Percentiles rank a stretch among this genome's conserved stretches.
phyloP scores from a whole-genome alignment of 2,888 invertebrate species.

The Galeruca laticollis region DNA sequence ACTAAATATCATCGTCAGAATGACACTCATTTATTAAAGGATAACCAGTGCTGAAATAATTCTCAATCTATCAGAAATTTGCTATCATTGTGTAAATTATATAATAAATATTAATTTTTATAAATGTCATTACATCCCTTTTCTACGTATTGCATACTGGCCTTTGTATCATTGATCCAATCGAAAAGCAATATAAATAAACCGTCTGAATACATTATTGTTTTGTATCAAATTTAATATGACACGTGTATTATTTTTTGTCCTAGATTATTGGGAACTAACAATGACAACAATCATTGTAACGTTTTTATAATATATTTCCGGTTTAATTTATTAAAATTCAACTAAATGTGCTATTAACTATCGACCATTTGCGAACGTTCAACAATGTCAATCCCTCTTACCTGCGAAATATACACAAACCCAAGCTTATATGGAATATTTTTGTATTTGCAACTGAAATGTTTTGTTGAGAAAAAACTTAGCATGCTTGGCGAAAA shows the following conservation, averaged over 20 bases:
- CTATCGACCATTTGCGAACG: not conserved
- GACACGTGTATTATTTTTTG: not conserved
- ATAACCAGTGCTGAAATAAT: too few species aligned
- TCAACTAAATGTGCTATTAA: not conserved
- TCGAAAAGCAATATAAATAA: not conserved
- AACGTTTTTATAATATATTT: not conserved
- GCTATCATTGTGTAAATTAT: too few species aligned
- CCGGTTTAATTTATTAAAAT: not conserved
- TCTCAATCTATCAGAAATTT: too few species aligned
- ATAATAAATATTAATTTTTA: too few species aligned
- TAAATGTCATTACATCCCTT: not conserved
- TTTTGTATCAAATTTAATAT: conserved; percentile 3
- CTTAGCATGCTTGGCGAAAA: too few species aligned
- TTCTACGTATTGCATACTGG: not conserved
- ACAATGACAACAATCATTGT: conserved; percentile 1
- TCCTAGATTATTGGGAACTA: not conserved
- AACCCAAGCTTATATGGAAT: too few species aligned
- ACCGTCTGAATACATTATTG: not conserved
- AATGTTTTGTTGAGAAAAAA: too few species aligned
- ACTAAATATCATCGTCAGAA: too few species aligned
- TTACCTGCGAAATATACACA: too few species aligned
- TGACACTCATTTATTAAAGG: too few species aligned
- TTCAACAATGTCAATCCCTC: not conserved
- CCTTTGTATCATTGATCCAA: not conserved
- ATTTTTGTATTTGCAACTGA: too few species aligned